Evolutionary conservation across 2,888 invertebrate genomes (phyloP).

Genomic region (Aethes cnicana): DNA sequence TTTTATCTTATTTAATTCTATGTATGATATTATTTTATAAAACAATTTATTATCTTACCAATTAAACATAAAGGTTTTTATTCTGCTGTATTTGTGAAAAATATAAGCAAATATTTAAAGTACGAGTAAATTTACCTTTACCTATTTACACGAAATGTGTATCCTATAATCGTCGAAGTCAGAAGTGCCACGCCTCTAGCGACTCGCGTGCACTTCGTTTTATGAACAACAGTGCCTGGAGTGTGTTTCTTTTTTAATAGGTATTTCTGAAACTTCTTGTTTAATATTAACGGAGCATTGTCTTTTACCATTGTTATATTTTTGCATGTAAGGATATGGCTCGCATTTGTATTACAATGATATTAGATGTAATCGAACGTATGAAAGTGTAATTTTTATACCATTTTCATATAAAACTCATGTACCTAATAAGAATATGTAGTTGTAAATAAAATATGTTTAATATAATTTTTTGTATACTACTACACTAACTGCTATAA

Average conservation of each 20-base stretch:
- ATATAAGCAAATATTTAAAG: constrained; percentile 66
- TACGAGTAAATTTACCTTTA: constrained; percentile 64
- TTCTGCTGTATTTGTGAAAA: constrained; percentile 72
- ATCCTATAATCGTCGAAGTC: neutral
- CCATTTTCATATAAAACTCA: constrained; percentile 80
- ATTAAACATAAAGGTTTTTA: constrained; percentile 51
- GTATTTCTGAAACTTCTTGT: constrained; percentile 51
- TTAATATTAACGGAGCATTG: constrained; percentile 52
- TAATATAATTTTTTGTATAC: constrained; percentile 79
- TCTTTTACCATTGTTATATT: constrained; percentile 80
- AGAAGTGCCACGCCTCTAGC: constrained; percentile 2
- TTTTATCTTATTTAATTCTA: constrained; percentile 51
- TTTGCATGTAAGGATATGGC: constrained; percentile 73
- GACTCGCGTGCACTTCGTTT: constrained; percentile 8
- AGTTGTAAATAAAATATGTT: constrained; percentile 76
- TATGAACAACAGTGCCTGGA: constrained; percentile 68
- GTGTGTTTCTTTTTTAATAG: constrained; percentile 65
- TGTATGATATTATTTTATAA: constrained; percentile 35
- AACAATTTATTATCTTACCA: neutral
- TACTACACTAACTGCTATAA: constrained; percentile 75
- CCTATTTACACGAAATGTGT: constrained; percentile 32
- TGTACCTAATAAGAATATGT: constrained; percentile 77
- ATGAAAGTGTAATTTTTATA: constrained; percentile 82
- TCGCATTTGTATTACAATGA: constrained; percentile 76
- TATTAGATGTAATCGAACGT: constrained; percentile 67